Base-by-base conservation (phyloP, 1,140 invertebrate species). In the Potamilus streckersoni region DNA sequence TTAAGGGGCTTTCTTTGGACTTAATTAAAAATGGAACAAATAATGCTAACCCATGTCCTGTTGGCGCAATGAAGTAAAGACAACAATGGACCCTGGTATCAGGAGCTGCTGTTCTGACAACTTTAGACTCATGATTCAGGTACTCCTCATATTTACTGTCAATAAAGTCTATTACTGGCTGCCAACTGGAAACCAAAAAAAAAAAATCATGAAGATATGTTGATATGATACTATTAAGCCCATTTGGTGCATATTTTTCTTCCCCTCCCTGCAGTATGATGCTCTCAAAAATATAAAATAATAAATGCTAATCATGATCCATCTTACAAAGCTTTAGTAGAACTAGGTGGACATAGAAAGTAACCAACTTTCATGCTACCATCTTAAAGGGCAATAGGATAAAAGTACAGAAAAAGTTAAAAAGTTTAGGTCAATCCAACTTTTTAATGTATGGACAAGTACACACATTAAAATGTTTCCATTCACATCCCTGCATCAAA, bases 131-230 rank as follows among this genome's bases (percentile, higher is more conserved):
- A 82, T 98, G 96, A 78, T 91, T 92, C 84, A 99, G 96, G 89
- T 97, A 99, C 86, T 98, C 96, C 66, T 97, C 93, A 91, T 98
- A 99, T 90, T 97, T 97, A 84, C 96, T 95, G 85, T 99, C 97
- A 76, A 99, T 97, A 89, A 97, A 99, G 87, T 99, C 96, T 81
- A 98, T 95, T 27, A 99, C 94, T 38, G 98, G 97, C 83, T 97
- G 94, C 98, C 98, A 99, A 92, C 97, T 96, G 89, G 15, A 86
- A 87, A 70, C 73, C 19, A 67, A 69, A 73, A 58, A 73, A 58
- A 73, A 72, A 55, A 69, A 16, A 6, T 49, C 38, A 49, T 49
- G 15, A 74, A 67, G 5, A 57, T 49, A 60, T 71, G 17, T 20
- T 57, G 19, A 19, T 38, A 69, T 55, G 66, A 68, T 16, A 68